Evolutionary conservation across 2,888 invertebrate genomes (phyloP), one percentile per base, ranked within the genome.

Genomic region (Lissocephala sabroskyi): DNA sequence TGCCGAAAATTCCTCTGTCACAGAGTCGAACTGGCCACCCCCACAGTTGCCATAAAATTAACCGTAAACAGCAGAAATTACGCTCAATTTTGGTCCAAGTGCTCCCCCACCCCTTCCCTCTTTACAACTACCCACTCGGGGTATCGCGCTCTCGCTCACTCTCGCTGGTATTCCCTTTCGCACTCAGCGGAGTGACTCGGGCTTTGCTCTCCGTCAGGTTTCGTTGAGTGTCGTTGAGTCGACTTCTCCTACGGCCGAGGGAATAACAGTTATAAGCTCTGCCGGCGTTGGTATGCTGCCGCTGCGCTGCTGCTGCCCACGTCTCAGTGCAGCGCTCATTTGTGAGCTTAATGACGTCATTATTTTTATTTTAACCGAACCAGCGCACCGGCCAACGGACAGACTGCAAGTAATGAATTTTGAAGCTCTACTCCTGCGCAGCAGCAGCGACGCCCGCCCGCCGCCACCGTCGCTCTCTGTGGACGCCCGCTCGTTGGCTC

Each of bases 331-430:
- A 73, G 62, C 58, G 71, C 71, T 73, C 71, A 73, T 73, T 73
- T 73, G 71, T 70, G 78, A 63, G 63, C 78, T 68, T 73, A 73
- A 73, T 73, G 71, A 73, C 71, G 71, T 73, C 71, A 73, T 73
- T 73, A 73, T 73, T 73, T 71, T 73, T 73, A 79, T 73, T 73
- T 73, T 73, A 77, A 78, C 79, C 1, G 37, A 19, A 14, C 10
- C 10, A 17, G 32, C 35, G 26, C 32, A 26, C 39, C 11, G 42
- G 9, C 55, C 52, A 29, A 32, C 16, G 28, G 16, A 17, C 29
- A n/a, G 18, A 3, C 58, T 51, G 65, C 58, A 40, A 51, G 65
- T 62, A 65, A 62, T 62, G 65, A 65, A 62, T 37, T n/a, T 37
- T 37, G 6, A 37, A n/a, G 37, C 19, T n/a, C n/a, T 37, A 37